phyloP scores from a whole-genome alignment of 2,113 vertebrate species.

The Petrocephalus microphthalmus region DNA sequence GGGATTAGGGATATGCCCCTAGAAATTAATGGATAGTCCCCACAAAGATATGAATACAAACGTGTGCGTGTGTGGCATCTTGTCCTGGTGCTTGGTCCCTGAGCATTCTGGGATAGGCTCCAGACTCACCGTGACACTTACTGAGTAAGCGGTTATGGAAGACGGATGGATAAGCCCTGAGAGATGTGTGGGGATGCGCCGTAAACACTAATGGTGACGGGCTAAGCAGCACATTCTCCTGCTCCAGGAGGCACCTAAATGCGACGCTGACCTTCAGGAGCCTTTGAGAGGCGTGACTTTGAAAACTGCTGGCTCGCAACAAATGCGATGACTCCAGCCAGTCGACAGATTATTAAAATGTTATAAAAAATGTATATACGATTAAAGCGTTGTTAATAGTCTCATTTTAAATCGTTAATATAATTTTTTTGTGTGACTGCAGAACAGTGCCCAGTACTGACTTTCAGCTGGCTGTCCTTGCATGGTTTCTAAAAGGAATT shows the following conservation, averaged over 20 bases:
- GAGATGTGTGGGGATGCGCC: not conserved
- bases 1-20: not conserved
- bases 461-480: not conserved
- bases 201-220: not conserved
- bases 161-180: not conserved
- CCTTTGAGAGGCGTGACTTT: not conserved
- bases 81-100: not conserved
- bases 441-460: not conserved
- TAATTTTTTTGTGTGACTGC: not conserved
- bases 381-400: not conserved
- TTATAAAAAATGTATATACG: not conserved
- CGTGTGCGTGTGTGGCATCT: not conserved
- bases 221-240: not conserved
- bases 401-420: not conserved
- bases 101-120: not conserved
- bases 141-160: not conserved
- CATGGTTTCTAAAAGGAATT: not conserved
- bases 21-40: not conserved
- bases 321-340: not conserved
- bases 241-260: not conserved
- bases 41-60: not conserved
- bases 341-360: not conserved
- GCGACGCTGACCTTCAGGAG: not conserved
- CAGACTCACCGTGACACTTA: not conserved
- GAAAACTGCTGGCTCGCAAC: not conserved